Evolutionary conservation across 2,113 vertebrate species (phyloP).

Genomic region (Chrysochloris asiatica): DNA sequence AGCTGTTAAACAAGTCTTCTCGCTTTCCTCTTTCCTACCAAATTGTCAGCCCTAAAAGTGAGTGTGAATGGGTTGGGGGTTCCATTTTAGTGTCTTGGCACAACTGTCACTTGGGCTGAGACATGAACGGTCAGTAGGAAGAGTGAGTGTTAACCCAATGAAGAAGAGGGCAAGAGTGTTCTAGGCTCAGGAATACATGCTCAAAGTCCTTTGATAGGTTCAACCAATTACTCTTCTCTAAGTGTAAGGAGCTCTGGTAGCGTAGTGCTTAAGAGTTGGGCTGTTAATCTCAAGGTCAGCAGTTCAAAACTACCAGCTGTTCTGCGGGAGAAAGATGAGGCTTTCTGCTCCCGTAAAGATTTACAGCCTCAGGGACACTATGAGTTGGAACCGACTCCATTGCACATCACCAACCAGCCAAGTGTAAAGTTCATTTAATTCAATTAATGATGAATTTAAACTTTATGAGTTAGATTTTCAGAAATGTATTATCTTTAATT

Average conservation of each 20-base stretch:
- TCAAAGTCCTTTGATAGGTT: not conserved
- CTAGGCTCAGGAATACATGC: not conserved
- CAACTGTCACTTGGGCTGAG: not conserved
- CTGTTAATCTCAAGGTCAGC: too few species aligned
- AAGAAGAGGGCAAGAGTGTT: not conserved
- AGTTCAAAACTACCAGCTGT: too few species aligned
- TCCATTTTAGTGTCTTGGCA: not conserved
- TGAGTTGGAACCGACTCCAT: too few species aligned
- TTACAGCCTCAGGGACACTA: too few species aligned
- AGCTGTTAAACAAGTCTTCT: not conserved
- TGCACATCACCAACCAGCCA: too few species aligned
- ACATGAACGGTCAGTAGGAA: not conserved
- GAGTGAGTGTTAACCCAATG: not conserved
- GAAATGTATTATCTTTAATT: not conserved
- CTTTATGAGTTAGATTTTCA: constrained; percentile 11
- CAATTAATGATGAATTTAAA: not conserved
- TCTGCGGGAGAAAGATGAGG: too few species aligned
- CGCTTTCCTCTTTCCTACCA: not conserved
- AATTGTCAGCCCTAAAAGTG: not conserved
- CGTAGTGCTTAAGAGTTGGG: too few species aligned
- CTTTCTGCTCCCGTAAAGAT: too few species aligned
- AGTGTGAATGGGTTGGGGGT: too few species aligned
- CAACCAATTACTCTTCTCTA: too few species aligned
- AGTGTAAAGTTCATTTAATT: not conserved
- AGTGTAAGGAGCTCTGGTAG: too few species aligned